These are phyloP conservation scores for Drosophila suzukii DNA, from an alignment of 1,140 invertebrate genomes.

Conservation along the genomic window DNA sequence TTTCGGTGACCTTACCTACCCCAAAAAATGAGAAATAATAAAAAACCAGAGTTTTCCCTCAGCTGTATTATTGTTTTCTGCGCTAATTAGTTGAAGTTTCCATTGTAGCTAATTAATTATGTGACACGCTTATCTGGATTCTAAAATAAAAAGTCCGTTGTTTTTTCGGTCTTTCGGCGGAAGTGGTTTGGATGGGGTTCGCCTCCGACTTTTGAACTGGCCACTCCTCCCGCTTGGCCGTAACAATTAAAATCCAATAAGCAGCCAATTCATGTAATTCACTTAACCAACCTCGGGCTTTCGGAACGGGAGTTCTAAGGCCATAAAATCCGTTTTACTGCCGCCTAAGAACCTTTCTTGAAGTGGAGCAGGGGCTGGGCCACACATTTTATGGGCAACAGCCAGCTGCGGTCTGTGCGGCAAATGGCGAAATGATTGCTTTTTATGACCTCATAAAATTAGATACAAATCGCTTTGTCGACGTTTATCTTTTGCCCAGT, in stretches of 20 bases:
- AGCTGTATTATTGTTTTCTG: slow-evolving; percentile 51
- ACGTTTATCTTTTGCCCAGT: slow-evolving; percentile 63
- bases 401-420: slow-evolving; percentile 74
- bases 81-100: slow-evolving; percentile 78
- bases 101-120: slow-evolving; percentile 78
- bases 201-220: slow-evolving; percentile 55
- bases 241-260: slow-evolving; percentile 77
- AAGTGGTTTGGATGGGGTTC: slow-evolving; percentile 41
- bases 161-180: slow-evolving; percentile 47
- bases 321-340: slow-evolving; percentile 76
- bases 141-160: slow-evolving; percentile 31
- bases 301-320: slow-evolving; percentile 26
- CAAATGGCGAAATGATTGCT: slow-evolving; percentile 83
- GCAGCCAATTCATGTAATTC: slow-evolving; percentile 80
- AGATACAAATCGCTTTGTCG: slow-evolving; percentile 82
- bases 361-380: slow-evolving; percentile 22
- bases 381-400: slow-evolving; percentile 66
- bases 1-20: slow-evolving; percentile 43
- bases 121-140: slow-evolving; percentile 75
- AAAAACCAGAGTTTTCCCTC: slow-evolving; percentile 26
- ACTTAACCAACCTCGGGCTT: slow-evolving; percentile 53
- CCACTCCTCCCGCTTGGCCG: slow-evolving; percentile 39
- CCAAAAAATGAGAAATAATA: slow-evolving; percentile 2
- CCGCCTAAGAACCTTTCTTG: slow-evolving; percentile 69
- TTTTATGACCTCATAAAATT: slow-evolving; percentile 84